Percentiles rank a stretch among this genome's conserved stretches.
These are phyloP conservation scores for Drosophila sordidula DNA, from an alignment of 2,888 invertebrate species.

Conservation along the genomic window DNA sequence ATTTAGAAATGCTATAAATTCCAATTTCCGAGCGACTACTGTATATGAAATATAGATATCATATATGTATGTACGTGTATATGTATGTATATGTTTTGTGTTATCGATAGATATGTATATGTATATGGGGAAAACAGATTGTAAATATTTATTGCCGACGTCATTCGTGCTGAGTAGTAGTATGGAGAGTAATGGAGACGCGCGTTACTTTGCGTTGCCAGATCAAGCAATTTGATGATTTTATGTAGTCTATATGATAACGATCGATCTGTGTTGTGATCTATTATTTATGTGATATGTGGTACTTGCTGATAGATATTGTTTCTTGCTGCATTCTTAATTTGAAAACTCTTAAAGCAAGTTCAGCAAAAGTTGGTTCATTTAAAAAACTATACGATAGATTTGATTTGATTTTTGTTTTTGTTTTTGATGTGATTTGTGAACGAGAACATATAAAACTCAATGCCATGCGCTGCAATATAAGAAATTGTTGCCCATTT, in stretches of 20 bases:
- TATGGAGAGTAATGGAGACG: constrained; percentile 77
- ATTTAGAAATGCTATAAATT: too few relatives aligned
- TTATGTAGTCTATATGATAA: constrained; percentile 33
- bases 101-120: constrained; percentile 31
- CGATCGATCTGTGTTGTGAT: constrained; percentile 38
- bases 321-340: constrained; percentile 44
- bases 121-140: constrained; percentile 41
- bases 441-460: constrained; percentile 73
- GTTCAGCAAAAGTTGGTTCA: constrained; percentile 55
- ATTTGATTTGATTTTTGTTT: constrained; percentile 26
- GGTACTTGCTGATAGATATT: constrained; percentile 50
- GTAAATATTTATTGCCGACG: constrained; percentile 76
- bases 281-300: constrained; percentile 24
- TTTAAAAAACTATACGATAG: constrained; percentile 51
- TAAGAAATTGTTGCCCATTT: constrained; percentile 58
- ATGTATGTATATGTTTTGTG: constrained; percentile 41
- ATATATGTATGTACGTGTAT: constrained; percentile 26
- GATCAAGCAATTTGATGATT: constrained; percentile 57
- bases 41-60: constrained; percentile 26
- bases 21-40: too few relatives aligned
- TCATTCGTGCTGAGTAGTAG: constrained; percentile 83
- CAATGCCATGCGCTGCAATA: constrained; percentile 82
- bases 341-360: constrained; percentile 45
- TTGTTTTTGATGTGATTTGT: constrained; percentile 34
- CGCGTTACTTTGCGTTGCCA: constrained; percentile 62